A percentile compares a stretch with the other conserved stretches of the same genome.
Conservation (phyloP, 2,888 invertebrate genomes). For the Campoplex nolae region DNA sequence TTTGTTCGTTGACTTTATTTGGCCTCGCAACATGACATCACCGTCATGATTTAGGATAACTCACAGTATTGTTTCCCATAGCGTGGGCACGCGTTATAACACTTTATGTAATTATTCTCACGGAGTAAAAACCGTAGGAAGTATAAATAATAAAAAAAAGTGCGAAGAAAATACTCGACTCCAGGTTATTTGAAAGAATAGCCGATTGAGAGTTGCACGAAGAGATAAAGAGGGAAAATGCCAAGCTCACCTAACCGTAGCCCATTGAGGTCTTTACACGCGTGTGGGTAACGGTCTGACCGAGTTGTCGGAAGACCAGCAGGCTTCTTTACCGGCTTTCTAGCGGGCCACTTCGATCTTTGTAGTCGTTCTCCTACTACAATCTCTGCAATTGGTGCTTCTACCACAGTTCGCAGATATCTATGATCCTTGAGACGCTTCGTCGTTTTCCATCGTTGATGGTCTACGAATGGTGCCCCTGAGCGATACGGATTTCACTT, state of each 20-base stretch:
- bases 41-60: constrained; percentile 2
- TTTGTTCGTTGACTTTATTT: constrained; percentile 16
- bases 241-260: constrained; percentile 72
- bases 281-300: constrained; percentile 79
- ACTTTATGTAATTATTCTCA: constrained; percentile 44
- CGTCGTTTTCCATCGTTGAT: not conserved
- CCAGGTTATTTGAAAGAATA: constrained; percentile 63
- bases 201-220: constrained; percentile 49
- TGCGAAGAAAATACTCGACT: constrained; percentile 44
- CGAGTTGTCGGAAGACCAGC: constrained; percentile 75
- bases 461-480: not conserved
- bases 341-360: constrained; percentile 39
- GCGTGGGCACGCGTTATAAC: constrained; percentile 29
- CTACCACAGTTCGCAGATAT: not conserved
- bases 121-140: constrained; percentile 23
- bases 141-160: not conserved
- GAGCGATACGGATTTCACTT: not conserved
- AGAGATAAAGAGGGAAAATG: constrained; percentile 56
- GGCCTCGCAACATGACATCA: constrained; percentile 15
- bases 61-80: constrained; percentile 28
- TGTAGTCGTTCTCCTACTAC: not conserved
- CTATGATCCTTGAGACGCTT: not conserved
- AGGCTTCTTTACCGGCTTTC: constrained; percentile 8
- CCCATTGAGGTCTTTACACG: constrained; percentile 80
- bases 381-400: no score